Evolutionary conservation across 2,113 vertebrate genomes (phyloP).

Genomic region (Shinisaurus crocodilurus): DNA sequence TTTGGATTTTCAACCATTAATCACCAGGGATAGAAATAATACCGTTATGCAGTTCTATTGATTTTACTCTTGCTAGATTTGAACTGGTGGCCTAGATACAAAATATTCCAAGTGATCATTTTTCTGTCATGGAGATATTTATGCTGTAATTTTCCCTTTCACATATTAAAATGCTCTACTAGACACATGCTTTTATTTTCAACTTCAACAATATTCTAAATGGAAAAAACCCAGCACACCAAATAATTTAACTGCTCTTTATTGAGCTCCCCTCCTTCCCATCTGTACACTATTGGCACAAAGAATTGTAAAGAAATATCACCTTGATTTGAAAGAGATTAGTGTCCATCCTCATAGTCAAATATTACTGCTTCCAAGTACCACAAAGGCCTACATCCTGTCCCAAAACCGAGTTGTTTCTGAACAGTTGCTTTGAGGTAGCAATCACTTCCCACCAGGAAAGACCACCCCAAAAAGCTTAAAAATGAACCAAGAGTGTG

Average conservation of each 20-base stretch:
- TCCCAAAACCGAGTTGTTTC: not conserved
- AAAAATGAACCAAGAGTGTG: no score
- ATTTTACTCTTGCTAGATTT: slow-evolving; percentile 31
- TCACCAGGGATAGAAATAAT: slow-evolving; percentile 1
- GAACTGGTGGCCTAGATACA: not conserved
- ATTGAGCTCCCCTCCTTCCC: not conserved
- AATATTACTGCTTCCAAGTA: not conserved
- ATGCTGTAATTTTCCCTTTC: fast-evolving
- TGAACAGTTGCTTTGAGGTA: no score
- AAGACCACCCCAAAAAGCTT: no score
- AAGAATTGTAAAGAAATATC: not conserved
- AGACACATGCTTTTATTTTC: not conserved
- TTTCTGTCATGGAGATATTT: not conserved
- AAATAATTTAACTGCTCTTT: not conserved
- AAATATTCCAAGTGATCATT: slow-evolving; percentile 13
- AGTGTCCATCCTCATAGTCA: not conserved
- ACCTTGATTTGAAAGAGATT: not conserved
- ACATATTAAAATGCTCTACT: not conserved
- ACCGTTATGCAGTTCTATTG: not conserved
- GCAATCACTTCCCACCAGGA: no score
- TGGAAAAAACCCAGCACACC: not conserved
- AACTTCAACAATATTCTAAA: not conserved
- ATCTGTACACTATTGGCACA: not conserved
- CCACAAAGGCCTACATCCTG: not conserved
- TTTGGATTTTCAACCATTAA: slow-evolving; percentile 14